A percentile compares a stretch with the other conserved stretches of the same genome.
Conservation (phyloP, 2,113 vertebrate genomes). For the Paedocypris sp. region DNA sequence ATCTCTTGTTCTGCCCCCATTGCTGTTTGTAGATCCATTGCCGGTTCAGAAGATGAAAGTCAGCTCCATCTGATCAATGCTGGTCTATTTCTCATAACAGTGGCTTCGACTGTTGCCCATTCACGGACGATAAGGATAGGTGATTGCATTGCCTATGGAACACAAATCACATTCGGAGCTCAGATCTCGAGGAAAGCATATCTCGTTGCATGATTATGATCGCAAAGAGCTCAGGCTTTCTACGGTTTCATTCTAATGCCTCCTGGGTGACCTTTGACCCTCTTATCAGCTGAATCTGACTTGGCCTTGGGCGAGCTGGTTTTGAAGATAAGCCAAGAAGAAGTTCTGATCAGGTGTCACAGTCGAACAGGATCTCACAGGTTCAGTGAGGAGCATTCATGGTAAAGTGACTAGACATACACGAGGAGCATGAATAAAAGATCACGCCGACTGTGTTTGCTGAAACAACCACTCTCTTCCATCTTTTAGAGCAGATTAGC, state of each 20-base stretch:
- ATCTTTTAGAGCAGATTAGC: constrained; percentile 8
- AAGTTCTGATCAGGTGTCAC: background rate
- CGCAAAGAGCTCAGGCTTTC: background rate
- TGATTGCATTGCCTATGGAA: constrained; percentile 18
- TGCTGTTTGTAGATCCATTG: background rate
- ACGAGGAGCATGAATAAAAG: constrained; percentile 41
- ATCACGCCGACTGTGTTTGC: constrained; percentile 37
- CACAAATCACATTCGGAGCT: constrained; percentile 30
- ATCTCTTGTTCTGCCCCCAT: no score
- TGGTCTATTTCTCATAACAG: background rate
- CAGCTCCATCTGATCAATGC: background rate
- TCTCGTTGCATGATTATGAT: constrained; percentile 25
- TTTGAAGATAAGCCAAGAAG: background rate
- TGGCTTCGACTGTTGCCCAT: background rate
- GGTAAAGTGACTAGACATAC: constrained; percentile 2
- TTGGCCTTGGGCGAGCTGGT: background rate
- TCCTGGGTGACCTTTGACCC: background rate
- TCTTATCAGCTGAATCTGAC: background rate
- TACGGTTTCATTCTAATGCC: constrained; percentile 23
- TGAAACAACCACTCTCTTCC: constrained; percentile 30
- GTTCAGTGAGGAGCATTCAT: background rate
- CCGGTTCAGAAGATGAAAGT: constrained; percentile 31
- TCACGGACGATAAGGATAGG: constrained; percentile 24
- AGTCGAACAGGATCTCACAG: background rate
- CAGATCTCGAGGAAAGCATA: constrained; percentile 21